Percentiles rank a stretch among this genome's conserved stretches.
Conservation (phyloP, 2,888 invertebrate species). For the Cephus pulcher region DNA sequence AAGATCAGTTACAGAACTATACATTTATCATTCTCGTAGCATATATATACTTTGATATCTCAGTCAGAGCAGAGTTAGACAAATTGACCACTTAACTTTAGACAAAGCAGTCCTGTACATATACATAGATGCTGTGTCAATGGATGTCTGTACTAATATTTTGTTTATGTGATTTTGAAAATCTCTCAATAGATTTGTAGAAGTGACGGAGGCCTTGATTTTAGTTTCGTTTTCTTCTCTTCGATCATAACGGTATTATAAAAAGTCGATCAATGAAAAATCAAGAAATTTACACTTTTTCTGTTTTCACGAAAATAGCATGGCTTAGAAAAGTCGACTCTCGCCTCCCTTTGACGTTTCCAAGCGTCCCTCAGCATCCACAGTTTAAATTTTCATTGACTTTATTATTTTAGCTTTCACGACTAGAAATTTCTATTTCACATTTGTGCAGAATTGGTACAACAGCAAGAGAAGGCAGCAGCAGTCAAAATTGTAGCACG, state of each 20-base stretch:
- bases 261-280: not conserved
- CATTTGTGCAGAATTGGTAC: not conserved
- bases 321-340: not conserved
- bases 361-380: not conserved
- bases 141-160: constrained; percentile 48
- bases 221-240: constrained; percentile 34
- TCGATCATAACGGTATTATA: constrained; percentile 18
- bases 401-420: not conserved
- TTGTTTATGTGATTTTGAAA: constrained; percentile 42
- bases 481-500: not conserved
- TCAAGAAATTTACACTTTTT: not conserved
- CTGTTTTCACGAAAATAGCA: not conserved
- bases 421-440: not conserved
- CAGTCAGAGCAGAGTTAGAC: constrained; percentile 34
- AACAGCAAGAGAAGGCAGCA: not conserved
- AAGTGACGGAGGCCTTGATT: constrained; percentile 43
- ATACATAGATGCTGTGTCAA: constrained; percentile 45
- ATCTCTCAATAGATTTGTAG: constrained; percentile 39
- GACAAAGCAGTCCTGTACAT: constrained; percentile 49
- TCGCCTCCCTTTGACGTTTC: not conserved
- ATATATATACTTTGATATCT: not conserved
- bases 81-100: constrained; percentile 50
- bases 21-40: not conserved
- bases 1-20: constrained; percentile 8
- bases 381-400: not conserved